Percentiles rank a stretch among this genome's conserved stretches.
These are phyloP conservation scores for Nomada lathburiana DNA, from an alignment of 2,888 invertebrate species.

Conservation along the genomic window DNA sequence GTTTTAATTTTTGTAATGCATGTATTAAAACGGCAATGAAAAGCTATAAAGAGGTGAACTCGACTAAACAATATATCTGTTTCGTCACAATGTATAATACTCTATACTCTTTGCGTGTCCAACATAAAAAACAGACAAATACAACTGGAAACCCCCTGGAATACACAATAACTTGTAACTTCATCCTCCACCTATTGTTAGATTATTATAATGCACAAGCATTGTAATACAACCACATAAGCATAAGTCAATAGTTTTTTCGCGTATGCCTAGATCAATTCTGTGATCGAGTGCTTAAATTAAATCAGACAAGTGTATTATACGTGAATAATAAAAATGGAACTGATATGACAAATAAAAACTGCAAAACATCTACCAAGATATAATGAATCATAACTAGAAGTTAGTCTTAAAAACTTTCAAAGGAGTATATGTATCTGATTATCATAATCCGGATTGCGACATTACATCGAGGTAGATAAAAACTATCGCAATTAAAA, in stretches of 20 bases:
- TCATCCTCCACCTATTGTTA: constrained; percentile 78
- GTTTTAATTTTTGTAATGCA: neutral
- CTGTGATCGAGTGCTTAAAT: constrained; percentile 64
- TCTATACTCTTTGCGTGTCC: neutral
- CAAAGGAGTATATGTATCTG: neutral
- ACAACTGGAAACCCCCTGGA: constrained; percentile 55
- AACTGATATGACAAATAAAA: constrained; percentile 58
- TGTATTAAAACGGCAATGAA: neutral
- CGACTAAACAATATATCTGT: neutral
- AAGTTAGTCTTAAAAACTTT: neutral
- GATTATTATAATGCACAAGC: constrained; percentile 78
- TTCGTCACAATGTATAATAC: neutral
- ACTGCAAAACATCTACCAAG: constrained; percentile 57
- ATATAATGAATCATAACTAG: constrained; percentile 48
- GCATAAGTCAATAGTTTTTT: constrained; percentile 65
- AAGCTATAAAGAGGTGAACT: neutral
- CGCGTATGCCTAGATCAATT: constrained; percentile 55
- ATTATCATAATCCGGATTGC: neutral
- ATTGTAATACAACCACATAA: constrained; percentile 76
- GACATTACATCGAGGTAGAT: constrained; percentile 62
- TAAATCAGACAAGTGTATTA: constrained; percentile 57
- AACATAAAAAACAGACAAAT: neutral
- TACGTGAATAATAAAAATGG: constrained; percentile 54
- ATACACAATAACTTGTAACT: constrained; percentile 62
- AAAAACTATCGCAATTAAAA: constrained; percentile 58